Evolutionary conservation across 2,797 vertebrate genomes (phyloP).

Genomic region (Ctenopoma kingsleyae): DNA sequence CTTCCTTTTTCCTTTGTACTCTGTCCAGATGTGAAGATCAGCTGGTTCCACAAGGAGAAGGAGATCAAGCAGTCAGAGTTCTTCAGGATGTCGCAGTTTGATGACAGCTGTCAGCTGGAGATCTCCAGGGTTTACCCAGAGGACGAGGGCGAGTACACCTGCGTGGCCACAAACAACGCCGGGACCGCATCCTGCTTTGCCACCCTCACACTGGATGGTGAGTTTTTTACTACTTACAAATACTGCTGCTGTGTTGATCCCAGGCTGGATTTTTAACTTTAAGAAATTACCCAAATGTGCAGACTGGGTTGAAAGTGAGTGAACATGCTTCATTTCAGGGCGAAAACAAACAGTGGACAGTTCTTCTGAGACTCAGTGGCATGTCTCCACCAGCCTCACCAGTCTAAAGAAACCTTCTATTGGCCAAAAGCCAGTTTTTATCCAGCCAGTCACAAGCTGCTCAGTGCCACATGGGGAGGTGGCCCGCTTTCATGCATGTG

Average conservation of each 20-base stretch:
- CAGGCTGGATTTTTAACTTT: not conserved
- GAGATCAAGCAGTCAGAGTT: conserved; percentile 96
- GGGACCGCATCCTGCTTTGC: conserved; percentile 94
- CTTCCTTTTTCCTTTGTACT: not conserved
- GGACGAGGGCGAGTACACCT: conserved; percentile 93
- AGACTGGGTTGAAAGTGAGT: conserved; percentile 25
- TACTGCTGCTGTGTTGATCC: not conserved
- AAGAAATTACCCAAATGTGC: conserved; percentile 1
- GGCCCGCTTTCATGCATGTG: conserved; percentile 91
- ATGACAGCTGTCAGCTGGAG: conserved; percentile 95
- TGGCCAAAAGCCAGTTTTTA: conserved; percentile 91
- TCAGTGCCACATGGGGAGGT: conserved; percentile 90
- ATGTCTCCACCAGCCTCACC: conserved; percentile 81
- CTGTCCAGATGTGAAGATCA: conserved; percentile 90
- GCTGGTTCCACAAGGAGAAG: conserved; percentile 94
- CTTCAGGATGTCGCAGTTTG: conserved; percentile 97
- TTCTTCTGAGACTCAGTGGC: conserved; percentile 83
- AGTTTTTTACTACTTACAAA: conserved; percentile 36
- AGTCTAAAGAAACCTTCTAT: conserved; percentile 86
- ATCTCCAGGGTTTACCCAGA: conserved; percentile 93
- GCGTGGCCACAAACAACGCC: conserved; percentile 89
- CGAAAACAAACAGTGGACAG: conserved; percentile 85
- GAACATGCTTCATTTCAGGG: conserved; percentile 94
- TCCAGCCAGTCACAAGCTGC: conserved; percentile 91
- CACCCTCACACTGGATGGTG: conserved; percentile 91